Evolutionary conservation across 2,113 vertebrate genomes (phyloP).

Genomic region (Chinchilla lanigera): DNA sequence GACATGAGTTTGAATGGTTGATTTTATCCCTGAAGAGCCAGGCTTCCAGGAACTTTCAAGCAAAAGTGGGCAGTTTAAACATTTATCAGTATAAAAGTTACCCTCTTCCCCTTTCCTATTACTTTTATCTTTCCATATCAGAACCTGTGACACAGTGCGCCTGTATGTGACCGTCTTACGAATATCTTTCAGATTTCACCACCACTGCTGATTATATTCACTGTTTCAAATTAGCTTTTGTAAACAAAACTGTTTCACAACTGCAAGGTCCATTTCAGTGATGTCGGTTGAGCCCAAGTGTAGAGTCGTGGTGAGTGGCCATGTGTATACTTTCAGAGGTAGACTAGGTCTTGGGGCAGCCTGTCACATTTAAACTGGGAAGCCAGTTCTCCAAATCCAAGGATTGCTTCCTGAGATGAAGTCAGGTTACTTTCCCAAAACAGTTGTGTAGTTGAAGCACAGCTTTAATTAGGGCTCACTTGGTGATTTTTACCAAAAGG

Average conservation of each 20-base stretch:
- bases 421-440: background rate
- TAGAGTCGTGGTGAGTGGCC: background rate
- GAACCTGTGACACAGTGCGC: background rate
- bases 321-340: background rate
- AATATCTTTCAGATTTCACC: constrained; percentile 15
- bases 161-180: background rate
- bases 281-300: background rate
- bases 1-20: background rate
- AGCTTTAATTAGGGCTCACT: background rate
- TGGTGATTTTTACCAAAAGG: constrained; percentile 7
- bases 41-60: background rate
- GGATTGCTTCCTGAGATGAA: background rate
- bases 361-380: constrained; percentile 15
- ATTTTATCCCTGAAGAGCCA: background rate
- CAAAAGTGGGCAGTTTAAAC: background rate
- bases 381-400: background rate
- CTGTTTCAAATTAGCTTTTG: background rate
- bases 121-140: background rate
- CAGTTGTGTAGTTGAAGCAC: background rate
- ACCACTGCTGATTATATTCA: background rate
- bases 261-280: background rate
- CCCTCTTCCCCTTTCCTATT: background rate
- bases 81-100: background rate
- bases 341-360: background rate
- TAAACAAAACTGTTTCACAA: background rate